Percentiles rank a stretch among this genome's conserved stretches.
These are phyloP conservation scores for Spicauda simplicius DNA, from an alignment of 2,888 invertebrate genomes.

Conservation along the genomic window DNA sequence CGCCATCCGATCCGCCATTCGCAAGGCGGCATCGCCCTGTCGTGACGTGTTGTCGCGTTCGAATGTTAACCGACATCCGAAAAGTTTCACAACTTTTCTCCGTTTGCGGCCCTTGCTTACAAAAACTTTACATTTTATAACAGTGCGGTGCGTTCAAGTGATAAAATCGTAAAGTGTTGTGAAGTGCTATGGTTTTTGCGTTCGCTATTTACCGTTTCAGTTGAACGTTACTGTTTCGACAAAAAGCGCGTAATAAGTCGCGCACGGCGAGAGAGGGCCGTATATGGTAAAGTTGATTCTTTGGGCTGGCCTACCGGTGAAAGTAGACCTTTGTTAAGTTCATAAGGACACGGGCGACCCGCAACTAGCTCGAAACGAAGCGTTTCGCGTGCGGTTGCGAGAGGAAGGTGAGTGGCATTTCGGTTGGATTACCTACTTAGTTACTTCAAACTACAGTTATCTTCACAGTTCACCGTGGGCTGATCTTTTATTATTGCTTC, in stretches of 20 bases:
- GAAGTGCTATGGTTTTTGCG: constrained; percentile 73
- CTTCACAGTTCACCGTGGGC: constrained; percentile 50
- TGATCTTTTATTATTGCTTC: constrained; percentile 47
- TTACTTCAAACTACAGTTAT: constrained; percentile 66
- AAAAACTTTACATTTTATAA: constrained; percentile 57
- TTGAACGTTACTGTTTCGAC: constrained; percentile 81
- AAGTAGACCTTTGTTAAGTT: constrained; percentile 83
- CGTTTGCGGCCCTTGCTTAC: constrained; percentile 58
- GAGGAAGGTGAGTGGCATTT: constrained; percentile 76
- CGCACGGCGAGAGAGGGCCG: constrained; percentile 71
- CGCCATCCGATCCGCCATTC: constrained; percentile 57
- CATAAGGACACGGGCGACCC: constrained; percentile 78
- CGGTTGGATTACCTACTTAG: constrained; percentile 66
- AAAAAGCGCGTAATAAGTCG: constrained; percentile 74
- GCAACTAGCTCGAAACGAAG: constrained; percentile 73
- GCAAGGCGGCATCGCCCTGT: constrained; percentile 68
- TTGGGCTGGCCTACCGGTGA: constrained; percentile 72
- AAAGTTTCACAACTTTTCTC: constrained; percentile 78
- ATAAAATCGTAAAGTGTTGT: constrained; percentile 49
- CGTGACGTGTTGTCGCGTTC: constrained; percentile 57
- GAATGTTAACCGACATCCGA: constrained; percentile 63
- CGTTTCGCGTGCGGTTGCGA: constrained; percentile 74
- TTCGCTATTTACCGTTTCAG: constrained; percentile 75
- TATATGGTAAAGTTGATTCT: constrained; percentile 75
- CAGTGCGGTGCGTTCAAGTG: constrained; percentile 72